A percentile compares a stretch with the other conserved stretches of the same genome.
phyloP scores from a whole-genome alignment of 92 coral and sea anemone species.

The Virgularia gustaviana region DNA sequence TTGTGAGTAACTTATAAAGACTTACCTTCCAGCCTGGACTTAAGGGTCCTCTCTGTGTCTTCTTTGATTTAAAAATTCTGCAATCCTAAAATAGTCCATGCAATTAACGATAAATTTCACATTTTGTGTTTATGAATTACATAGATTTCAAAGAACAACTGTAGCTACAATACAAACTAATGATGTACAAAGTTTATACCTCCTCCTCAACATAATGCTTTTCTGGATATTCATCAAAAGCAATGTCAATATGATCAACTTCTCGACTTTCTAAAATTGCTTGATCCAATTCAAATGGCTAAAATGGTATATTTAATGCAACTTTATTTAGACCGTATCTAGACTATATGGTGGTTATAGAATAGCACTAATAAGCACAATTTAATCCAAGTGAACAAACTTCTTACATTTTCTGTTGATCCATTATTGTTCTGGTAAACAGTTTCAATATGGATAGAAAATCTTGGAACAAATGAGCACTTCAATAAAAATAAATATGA shows the following conservation, averaged over 20 bases:
- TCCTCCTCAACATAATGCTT: conserved; percentile 89
- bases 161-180: no score
- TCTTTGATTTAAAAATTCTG: conserved; percentile 74
- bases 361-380: not conserved
- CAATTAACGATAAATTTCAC: not conserved
- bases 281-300: conserved; percentile 72
- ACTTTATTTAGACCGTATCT: not conserved
- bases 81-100: conserved; percentile 72
- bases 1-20: no score
- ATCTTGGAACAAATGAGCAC: conserved; percentile 97
- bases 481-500: conserved; percentile 28
- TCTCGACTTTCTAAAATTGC: conserved; percentile 70
- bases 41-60: conserved; percentile 86
- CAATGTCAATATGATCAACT: conserved; percentile 80
- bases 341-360: not conserved
- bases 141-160: no score
- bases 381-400: not conserved
- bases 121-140: no score
- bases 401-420: conserved; percentile 72
- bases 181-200: conserved; percentile 42
- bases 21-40: conserved; percentile 78
- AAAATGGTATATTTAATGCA: not conserved
- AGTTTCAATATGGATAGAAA: conserved; percentile 85
- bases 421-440: conserved; percentile 89
- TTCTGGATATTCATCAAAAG: conserved; percentile 84